phyloP scores from a whole-genome alignment of 1,140 invertebrate genomes.

The Triops longicaudatus region DNA sequence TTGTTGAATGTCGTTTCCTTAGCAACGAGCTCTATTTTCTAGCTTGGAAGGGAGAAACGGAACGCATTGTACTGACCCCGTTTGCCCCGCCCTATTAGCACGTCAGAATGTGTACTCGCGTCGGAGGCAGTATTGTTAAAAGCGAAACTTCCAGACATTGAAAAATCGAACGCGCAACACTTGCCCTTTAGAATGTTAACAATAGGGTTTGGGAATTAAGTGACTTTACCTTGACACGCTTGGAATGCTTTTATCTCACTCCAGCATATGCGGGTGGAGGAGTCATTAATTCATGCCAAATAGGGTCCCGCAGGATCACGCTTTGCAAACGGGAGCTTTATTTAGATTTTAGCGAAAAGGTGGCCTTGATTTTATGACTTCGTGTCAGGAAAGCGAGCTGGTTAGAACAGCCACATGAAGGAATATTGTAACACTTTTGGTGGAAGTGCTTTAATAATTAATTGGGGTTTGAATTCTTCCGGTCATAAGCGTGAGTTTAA shows the following conservation, averaged over 20 bases:
- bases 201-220: not conserved
- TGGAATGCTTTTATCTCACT: not conserved
- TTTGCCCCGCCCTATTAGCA: not conserved
- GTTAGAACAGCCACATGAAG: not conserved
- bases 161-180: not conserved
- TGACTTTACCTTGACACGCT: not conserved
- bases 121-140: not conserved
- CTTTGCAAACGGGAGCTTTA: not conserved
- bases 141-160: not conserved
- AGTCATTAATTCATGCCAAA: not conserved
- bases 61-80: constrained; percentile 10
- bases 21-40: not conserved
- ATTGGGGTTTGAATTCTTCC: not conserved
- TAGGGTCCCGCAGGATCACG: not conserved
- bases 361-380: not conserved
- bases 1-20: not conserved
- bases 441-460: no score
- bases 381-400: not conserved
- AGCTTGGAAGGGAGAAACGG: not conserved
- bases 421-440: no score
- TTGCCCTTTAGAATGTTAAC: not conserved
- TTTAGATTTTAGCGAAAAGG: not conserved
- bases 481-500: not conserved
- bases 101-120: not conserved
- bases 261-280: not conserved